Conservation (phyloP, 2,797 vertebrate genomes). For the Tapera naevia region DNA sequence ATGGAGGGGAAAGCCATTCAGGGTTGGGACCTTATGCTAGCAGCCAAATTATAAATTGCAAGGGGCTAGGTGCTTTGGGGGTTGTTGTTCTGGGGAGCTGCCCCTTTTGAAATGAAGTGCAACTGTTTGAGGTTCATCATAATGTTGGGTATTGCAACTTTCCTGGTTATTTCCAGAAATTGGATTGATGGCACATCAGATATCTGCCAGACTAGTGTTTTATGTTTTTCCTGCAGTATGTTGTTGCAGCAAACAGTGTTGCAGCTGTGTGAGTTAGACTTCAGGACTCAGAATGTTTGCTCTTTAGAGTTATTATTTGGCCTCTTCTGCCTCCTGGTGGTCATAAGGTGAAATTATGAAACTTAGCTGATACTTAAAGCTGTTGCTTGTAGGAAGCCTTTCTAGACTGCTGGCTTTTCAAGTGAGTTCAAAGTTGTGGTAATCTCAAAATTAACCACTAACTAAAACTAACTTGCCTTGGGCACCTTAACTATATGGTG, state of each 20-base stretch:
- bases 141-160: not conserved
- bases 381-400: not conserved
- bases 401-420: not conserved
- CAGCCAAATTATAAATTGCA: not conserved
- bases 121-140: not conserved
- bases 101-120: not conserved
- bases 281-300: fast-evolving
- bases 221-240: not conserved
- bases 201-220: not conserved
- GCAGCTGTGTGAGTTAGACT: not conserved
- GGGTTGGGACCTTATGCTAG: not conserved
- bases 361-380: not conserved
- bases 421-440: not conserved
- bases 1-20: not conserved
- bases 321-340: slow-evolving; percentile 42
- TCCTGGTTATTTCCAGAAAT: not conserved
- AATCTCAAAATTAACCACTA: not conserved
- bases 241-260: not conserved
- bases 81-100: not conserved
- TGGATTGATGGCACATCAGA: not conserved
- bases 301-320: not conserved
- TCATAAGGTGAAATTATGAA: not conserved
- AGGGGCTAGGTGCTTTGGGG: not conserved
- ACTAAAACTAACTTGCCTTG: not conserved
- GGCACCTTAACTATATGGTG: not conserved